A percentile compares a stretch with the other conserved stretches of the same genome.
phyloP scores from a whole-genome alignment of 1,140 invertebrate genomes.

The Polypedilum vanderplanki region DNA sequence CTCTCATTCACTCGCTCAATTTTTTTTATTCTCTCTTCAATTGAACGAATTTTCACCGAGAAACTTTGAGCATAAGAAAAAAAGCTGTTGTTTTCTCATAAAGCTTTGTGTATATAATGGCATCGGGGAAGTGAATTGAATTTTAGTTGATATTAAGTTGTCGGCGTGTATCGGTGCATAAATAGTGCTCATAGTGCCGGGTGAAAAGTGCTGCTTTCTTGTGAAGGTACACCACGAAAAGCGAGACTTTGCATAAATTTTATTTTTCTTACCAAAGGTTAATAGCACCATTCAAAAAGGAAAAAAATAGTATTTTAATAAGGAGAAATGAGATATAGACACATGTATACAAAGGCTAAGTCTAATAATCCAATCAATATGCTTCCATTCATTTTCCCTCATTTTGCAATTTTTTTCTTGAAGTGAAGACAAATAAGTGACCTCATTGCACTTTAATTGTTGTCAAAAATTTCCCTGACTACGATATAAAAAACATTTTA shows the following conservation, averaged over 20 bases:
- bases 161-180: neutral
- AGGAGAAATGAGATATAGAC: too few relatives aligned
- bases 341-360: too few relatives aligned
- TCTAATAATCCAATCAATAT: too few relatives aligned
- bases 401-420: neutral
- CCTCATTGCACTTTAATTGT: constrained; percentile 10
- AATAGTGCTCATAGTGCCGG: neutral
- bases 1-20: neutral
- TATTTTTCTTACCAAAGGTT: too few relatives aligned
- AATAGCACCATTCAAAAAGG: too few relatives aligned
- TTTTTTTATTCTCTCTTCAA: neutral
- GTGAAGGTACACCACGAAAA: too few relatives aligned
- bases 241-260: too few relatives aligned
- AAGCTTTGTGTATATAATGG: constrained; percentile 23
- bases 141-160: constrained; percentile 24
- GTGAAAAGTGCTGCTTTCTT: neutral
- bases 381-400: neutral
- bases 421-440: constrained; percentile 18
- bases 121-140: constrained; percentile 3
- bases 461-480: neutral
- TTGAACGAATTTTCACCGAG: neutral
- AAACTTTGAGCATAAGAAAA: constrained; percentile 1
- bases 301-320: too few relatives aligned
- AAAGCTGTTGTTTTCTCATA: constrained; percentile 14
- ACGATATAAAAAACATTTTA: neutral